Evolutionary conservation across 2,113 vertebrate species (phyloP), one percentile per base, ranked within the genome.

Genomic region (Gavialis gangeticus): DNA sequence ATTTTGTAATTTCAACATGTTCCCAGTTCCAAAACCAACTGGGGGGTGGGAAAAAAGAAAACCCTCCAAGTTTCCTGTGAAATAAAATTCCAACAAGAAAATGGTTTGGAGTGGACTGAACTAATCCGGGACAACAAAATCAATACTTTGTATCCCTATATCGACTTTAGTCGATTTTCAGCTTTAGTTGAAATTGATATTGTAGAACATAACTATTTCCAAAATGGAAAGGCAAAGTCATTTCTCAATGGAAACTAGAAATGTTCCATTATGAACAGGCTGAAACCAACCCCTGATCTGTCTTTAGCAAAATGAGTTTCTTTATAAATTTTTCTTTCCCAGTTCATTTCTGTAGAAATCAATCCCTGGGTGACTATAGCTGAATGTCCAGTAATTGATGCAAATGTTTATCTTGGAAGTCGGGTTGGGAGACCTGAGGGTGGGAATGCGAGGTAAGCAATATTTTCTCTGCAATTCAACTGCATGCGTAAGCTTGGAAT

Each of bases 261-360:
- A 66, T 55, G 71, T 92, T n/a, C 79, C 71, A 10, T 62, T 91
- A 88, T 4, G 1, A 92, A 82, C 30, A 75, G 84, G 82, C 54
- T 12, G 88, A 73, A 94, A 96, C 1, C 46, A 46, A 46, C 46
- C 46, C 8, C 8, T 46, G 46, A 9, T 0, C 12, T 91, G 91
- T 88, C 75, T 83, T 96, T 95, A 84, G 71, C 89, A 93, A 46
- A 82, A 78, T 46, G 46, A 46, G 54, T 56, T 58, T 86, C 94
- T 86, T 79, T 84, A 84, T 4, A 66, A 34, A 88, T 91, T 94
- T 84, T 75, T 86, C 91, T 91, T 86, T 93, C 92, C 82, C 92
- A 92, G 96, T 95, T 87, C 93, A 73, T 90, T 96, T 96, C 86
- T 87, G 91, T 92, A 83, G 60, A 94, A 91, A 46, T 64, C 75